Base-by-base conservation (phyloP, 2,113 vertebrate genomes). In the Globicephala melas region DNA sequence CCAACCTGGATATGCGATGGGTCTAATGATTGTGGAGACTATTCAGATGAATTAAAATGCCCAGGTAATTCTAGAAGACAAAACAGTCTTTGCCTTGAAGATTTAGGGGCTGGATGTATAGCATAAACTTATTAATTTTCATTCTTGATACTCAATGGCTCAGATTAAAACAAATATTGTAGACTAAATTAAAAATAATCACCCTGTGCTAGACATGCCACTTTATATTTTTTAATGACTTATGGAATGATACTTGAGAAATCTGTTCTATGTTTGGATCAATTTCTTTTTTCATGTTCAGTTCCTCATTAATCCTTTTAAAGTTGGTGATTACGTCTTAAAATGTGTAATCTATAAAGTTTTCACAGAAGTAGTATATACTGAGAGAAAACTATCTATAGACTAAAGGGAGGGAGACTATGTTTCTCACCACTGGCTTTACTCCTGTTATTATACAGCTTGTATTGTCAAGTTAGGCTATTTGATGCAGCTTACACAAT, bases 21-120 rank as follows among this genome's bases (percentile, higher is more conserved):
- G 10, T 99, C 99, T 93, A 99, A 99, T 67, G 99, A 99, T 98
- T 99, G 99, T 18, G 99, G 99, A 70, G 99, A 99, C 99, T 99
- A 99, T 70, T 99, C 99, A 25, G 99, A 99, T 97, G 99, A 99
- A 98, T 98, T 99, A 77, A 99, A 99, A 98, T 99, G 99, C 96
- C 99, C 99, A 99, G 99, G 99, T 99, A 99, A 99, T 97, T 97
- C 82, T 68, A 6, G 65, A 86, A 95, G 96, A 36, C 2, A 76
- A 79, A 83, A 44, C 0, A n/a, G 26, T 26, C 6, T 55, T 87
- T 77, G 14, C 47, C 21, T 85, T 76, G 47, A 77, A 87, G 44
- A 71, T 71, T 68, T 92, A 83, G 68, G 91, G 8, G 26, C n/a
- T 47, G 86, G 6, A 81, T 31, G 7, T 94, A 20, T 26, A 83